Percentiles rank a stretch among this genome's conserved stretches.
These are phyloP conservation scores for Corapipo altera DNA, from an alignment of 2,113 vertebrate species.

Conservation along the genomic window DNA sequence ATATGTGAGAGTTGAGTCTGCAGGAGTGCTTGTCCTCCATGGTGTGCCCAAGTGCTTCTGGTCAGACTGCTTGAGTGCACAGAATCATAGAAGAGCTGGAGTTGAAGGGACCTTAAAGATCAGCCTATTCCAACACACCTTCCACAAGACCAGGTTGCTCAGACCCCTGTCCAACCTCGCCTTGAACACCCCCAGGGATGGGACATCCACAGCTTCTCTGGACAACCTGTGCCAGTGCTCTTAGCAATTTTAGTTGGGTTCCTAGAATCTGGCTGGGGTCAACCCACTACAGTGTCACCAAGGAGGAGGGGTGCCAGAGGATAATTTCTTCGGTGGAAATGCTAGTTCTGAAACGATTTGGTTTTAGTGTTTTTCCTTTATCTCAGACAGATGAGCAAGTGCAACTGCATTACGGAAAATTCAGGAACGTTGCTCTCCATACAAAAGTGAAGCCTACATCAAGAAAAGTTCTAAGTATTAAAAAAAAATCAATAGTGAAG, in stretches of 20 bases:
- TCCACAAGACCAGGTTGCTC: not conserved
- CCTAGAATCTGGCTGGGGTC: no score
- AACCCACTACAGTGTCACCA: not conserved
- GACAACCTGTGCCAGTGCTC: not conserved
- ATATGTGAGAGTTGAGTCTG: not conserved
- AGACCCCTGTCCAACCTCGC: not conserved
- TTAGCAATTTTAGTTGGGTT: no score
- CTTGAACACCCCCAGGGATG: not conserved
- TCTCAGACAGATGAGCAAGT: not conserved
- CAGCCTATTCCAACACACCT: not conserved
- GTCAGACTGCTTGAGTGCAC: not conserved
- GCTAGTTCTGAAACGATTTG: not conserved
- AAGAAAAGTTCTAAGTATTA: not conserved
- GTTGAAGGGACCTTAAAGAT: not conserved
- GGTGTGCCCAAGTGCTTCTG: rapidly evolving
- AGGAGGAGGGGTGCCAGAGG: not conserved
- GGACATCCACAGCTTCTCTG: not conserved
- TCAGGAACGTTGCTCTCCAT: not conserved
- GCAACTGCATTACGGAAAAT: not conserved
- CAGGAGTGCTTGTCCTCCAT: not conserved
- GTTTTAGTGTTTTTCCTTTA: not conserved
- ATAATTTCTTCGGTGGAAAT: not conserved
- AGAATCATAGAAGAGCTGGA: not conserved
- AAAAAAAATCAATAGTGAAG: not conserved
- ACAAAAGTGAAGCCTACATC: not conserved